These are phyloP conservation scores for Protobothrops flavoviridis DNA, from an alignment of 2,113 vertebrate genomes.

Conservation along the genomic window DNA sequence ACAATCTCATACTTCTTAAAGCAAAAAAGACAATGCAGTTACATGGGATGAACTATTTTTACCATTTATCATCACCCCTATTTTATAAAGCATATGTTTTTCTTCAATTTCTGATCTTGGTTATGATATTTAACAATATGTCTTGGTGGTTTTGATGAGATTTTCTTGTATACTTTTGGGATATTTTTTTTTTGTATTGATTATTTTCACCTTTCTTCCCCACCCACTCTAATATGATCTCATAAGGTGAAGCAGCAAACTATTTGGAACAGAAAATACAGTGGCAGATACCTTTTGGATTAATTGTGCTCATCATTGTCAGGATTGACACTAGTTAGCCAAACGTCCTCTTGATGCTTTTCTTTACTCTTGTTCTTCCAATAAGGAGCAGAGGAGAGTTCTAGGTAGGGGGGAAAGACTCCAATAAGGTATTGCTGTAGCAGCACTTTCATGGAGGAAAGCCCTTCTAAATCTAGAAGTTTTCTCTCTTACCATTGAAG, in stretches of 20 bases:
- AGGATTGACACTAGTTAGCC: not conserved
- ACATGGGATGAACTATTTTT: not conserved
- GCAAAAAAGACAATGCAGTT: not conserved
- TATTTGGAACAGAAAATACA: not conserved
- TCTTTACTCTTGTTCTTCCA: slow-evolving; percentile 43
- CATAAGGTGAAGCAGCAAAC: not conserved
- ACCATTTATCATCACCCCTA: not conserved
- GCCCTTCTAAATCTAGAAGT: slow-evolving; percentile 53
- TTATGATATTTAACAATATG: not conserved
- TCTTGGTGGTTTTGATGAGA: not conserved
- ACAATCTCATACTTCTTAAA: not conserved
- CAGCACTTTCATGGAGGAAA: slow-evolving; percentile 47
- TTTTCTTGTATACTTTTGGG: not conserved
- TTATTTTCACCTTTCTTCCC: not conserved
- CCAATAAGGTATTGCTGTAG: slow-evolving; percentile 27
- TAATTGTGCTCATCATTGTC: not conserved
- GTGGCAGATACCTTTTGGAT: not conserved
- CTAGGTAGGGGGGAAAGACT: not conserved
- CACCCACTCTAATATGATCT: not conserved
- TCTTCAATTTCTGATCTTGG: not conserved
- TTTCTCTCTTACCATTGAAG: slow-evolving; percentile 62
- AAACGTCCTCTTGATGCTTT: not conserved
- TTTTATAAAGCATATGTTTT: not conserved
- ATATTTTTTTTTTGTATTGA: accelerated
- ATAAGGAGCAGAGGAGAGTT: slow-evolving; percentile 24